phyloP scores from a whole-genome alignment of 2,113 vertebrate species.

The Polypterus bichir region DNA sequence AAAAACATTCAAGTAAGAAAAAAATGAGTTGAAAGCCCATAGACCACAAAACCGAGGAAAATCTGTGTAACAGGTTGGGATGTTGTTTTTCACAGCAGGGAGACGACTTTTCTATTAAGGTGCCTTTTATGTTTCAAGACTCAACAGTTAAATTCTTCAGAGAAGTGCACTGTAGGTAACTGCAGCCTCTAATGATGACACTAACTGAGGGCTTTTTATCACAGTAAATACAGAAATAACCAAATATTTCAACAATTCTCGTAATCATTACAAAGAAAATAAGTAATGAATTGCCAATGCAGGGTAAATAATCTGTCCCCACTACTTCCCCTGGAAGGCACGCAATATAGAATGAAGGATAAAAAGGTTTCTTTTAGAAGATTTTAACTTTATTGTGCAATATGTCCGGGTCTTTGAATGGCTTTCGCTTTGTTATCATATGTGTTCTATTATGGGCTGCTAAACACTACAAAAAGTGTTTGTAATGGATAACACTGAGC shows the following conservation, averaged over 20 bases:
- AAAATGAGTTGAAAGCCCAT: slow-evolving; percentile 18
- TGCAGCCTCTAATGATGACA: no score
- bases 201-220: no score
- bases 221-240: no score
- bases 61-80: slow-evolving; percentile 37
- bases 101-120: slow-evolving; percentile 36
- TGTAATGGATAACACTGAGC: background rate
- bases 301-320: no score
- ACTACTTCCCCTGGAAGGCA: no score
- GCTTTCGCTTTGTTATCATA: background rate
- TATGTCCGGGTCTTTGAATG: background rate
- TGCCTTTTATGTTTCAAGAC: slow-evolving; percentile 6
- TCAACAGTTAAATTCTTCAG: no score
- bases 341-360: no score
- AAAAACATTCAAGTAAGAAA: slow-evolving; percentile 3
- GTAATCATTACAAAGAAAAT: no score
- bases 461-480: background rate
- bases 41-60: slow-evolving; percentile 28
- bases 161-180: no score
- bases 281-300: no score
- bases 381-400: background rate
- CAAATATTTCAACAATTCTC: no score
- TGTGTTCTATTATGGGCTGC: background rate
- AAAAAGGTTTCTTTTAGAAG: no score
- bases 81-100: slow-evolving; percentile 23